Evolutionary conservation across 2,888 invertebrate genomes (phyloP).

Genomic region (Thelaira solivaga): DNA sequence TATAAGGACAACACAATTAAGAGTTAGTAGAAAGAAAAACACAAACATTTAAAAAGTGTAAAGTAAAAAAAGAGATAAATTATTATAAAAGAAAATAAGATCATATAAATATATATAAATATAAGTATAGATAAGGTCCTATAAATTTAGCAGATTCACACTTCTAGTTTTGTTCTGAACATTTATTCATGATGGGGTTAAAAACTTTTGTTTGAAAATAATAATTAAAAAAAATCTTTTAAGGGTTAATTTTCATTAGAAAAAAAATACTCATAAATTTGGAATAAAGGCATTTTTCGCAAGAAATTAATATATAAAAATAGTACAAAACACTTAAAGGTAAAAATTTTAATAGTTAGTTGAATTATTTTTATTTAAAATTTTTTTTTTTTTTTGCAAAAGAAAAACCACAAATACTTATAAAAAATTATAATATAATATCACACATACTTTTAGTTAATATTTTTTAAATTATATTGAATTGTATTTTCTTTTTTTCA

Average conservation of each 20-base stretch:
- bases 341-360: slow-evolving; percentile 39
- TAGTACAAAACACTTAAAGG: slow-evolving; percentile 47
- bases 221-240: slow-evolving; percentile 14
- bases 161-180: not conserved
- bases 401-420: slow-evolving; percentile 56
- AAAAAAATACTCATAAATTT: not conserved
- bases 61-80: slow-evolving; percentile 48
- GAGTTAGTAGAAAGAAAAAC: slow-evolving; percentile 50
- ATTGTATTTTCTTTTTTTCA: slow-evolving; percentile 29
- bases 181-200: not conserved
- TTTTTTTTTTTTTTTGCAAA: slow-evolving; percentile 45
- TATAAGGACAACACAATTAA: slow-evolving; percentile 54
- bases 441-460: slow-evolving; percentile 59
- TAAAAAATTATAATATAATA: slow-evolving; percentile 51
- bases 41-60: slow-evolving; percentile 59
- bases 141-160: slow-evolving; percentile 39
- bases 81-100: slow-evolving; percentile 15
- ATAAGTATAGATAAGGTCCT: slow-evolving; percentile 33
- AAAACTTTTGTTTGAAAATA: not conserved
- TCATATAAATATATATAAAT: no score
- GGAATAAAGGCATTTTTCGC: slow-evolving; percentile 24
- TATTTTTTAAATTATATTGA: slow-evolving; percentile 37
- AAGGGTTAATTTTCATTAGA: slow-evolving; percentile 2
- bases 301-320: slow-evolving; percentile 14
- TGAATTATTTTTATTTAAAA: no score